Conservation (phyloP, 2,888 invertebrate genomes). For the Busseola fusca region DNA sequence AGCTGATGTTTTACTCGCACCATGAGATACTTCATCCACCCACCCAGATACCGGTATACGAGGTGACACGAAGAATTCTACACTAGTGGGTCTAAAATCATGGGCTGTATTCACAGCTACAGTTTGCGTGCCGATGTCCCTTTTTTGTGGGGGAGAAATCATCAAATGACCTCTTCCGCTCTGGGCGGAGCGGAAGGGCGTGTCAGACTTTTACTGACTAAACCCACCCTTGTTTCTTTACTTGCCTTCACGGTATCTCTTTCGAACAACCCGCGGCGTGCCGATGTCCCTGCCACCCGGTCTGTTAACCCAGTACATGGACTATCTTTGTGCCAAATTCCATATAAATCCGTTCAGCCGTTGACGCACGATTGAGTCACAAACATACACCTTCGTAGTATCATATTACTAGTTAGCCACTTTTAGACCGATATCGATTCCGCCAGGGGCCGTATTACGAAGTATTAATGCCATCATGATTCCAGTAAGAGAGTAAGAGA, state of each 20-base stretch:
- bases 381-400: background rate
- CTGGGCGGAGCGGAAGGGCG: too few relatives aligned
- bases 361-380: background rate
- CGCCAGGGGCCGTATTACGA: background rate
- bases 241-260: too few relatives aligned
- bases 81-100: background rate
- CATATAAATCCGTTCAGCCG: background rate
- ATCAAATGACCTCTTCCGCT: too few relatives aligned
- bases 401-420: background rate
- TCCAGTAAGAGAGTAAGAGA: background rate
- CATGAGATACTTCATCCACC: background rate
- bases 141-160: too few relatives aligned
- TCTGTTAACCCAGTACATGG: background rate
- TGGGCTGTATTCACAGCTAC: background rate
- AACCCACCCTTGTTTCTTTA: too few relatives aligned
- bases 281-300: too few relatives aligned
- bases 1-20: background rate
- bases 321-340: background rate
- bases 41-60: background rate
- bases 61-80: background rate
- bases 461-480: background rate
- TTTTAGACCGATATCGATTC: constrained; percentile 1
- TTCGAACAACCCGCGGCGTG: too few relatives aligned
- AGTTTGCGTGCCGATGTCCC: background rate
- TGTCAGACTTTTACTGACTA: too few relatives aligned